A percentile compares a stretch with the other conserved stretches of the same genome.
phyloP scores from a whole-genome alignment of 2,888 invertebrate species.

The Eugnorisma glareosa region DNA sequence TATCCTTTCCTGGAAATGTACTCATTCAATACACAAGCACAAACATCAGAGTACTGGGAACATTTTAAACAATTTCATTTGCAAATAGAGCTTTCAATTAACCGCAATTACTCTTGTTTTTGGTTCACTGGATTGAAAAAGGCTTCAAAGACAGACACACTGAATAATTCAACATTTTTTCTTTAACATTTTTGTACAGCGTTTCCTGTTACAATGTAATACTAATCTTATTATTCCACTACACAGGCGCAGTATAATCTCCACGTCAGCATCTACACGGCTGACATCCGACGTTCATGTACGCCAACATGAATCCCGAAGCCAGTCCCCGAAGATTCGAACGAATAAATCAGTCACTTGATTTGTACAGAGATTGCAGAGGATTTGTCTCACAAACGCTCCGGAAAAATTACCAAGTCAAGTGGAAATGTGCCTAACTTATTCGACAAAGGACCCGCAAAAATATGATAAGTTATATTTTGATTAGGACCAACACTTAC shows the following conservation, averaged over 20 bases:
- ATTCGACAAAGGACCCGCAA: slow-evolving; percentile 37
- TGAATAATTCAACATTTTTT: slow-evolving; percentile 1
- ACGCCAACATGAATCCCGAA: slow-evolving; percentile 51
- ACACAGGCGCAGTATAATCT: slow-evolving; percentile 34
- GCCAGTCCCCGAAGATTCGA: slow-evolving; percentile 43
- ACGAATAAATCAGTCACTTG: slow-evolving; percentile 62
- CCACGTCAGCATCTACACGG: slow-evolving; percentile 39
- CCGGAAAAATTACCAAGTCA: slow-evolving; percentile 56
- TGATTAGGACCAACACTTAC: slow-evolving; percentile 46
- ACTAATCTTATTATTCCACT: slow-evolving; percentile 49
- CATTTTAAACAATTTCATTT: slow-evolving; percentile 17
- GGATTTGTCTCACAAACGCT: slow-evolving; percentile 52
- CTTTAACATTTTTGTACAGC: neutral
- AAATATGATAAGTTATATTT: slow-evolving; percentile 59
- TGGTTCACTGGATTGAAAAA: slow-evolving; percentile 1
- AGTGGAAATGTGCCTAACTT: slow-evolving; percentile 43
- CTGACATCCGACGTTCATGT: slow-evolving; percentile 37
- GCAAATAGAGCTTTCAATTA: slow-evolving; percentile 22
- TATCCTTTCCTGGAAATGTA: slow-evolving; percentile 2
- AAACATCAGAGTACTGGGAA: neutral
- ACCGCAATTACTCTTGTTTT: slow-evolving; percentile 11
- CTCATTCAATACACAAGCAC: slow-evolving; percentile 9
- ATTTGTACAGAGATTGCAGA: slow-evolving; percentile 56
- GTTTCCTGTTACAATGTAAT: slow-evolving; percentile 23
- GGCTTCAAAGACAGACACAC: neutral